phyloP scores from a whole-genome alignment of 2,113 vertebrate genomes.

The Nycticebus coucang region DNA sequence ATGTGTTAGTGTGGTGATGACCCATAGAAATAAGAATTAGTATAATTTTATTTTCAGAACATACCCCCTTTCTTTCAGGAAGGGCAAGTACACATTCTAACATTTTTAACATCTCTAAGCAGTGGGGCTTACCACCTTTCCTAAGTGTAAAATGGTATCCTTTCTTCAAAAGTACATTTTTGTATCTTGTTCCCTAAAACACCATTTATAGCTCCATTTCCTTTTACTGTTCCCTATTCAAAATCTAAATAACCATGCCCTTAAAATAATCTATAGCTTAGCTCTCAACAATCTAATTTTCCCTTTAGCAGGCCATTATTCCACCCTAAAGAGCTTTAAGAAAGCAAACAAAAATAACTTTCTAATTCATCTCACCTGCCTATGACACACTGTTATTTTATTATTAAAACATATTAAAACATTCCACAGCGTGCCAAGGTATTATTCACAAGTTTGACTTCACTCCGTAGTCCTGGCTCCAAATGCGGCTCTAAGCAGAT shows the following conservation, averaged over 20 bases:
- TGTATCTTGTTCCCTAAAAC: neutral
- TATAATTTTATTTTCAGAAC: neutral
- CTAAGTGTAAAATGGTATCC: neutral
- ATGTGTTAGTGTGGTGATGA: neutral
- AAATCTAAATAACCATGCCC: constrained; percentile 5
- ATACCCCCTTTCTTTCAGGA: neutral
- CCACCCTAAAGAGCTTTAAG: neutral
- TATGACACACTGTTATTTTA: neutral
- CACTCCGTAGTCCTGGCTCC: neutral
- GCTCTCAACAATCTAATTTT: constrained; percentile 19
- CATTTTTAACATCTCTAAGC: neutral
- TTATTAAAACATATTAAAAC: neutral
- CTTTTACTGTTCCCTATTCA: neutral
- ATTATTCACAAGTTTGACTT: neutral
- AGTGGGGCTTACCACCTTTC: neutral
- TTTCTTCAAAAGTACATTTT: constrained; percentile 20
- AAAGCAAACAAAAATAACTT: neutral
- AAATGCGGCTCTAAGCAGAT: neutral
- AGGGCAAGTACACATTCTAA: neutral
- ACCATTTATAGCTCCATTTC: neutral
- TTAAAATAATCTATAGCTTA: neutral
- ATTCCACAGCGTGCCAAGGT: neutral
- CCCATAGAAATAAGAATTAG: neutral
- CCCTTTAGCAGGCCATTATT: constrained; percentile 2
- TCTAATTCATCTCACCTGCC: neutral